A percentile compares a stretch with the other conserved stretches of the same genome.
These are phyloP conservation scores for Epinotia brunnichana DNA, from an alignment of 2,888 invertebrate genomes.

Conservation along the genomic window DNA sequence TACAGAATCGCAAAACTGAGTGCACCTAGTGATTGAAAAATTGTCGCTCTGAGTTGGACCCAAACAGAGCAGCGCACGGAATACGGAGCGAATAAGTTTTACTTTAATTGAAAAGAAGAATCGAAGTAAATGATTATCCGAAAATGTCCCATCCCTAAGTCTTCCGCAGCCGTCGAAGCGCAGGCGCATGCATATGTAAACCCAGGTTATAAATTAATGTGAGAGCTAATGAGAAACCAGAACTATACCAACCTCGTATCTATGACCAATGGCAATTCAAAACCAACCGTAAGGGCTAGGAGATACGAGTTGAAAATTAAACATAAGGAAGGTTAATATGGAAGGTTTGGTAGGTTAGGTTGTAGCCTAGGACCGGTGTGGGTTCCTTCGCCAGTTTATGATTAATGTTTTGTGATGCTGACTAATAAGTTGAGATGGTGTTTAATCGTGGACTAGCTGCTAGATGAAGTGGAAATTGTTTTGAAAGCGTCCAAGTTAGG, in stretches of 20 bases:
- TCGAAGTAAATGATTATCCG: not conserved
- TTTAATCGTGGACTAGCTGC: slow-evolving; percentile 6
- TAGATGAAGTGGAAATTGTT: not conserved
- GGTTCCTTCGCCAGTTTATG: slow-evolving; percentile 47
- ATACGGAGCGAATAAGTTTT: too few relatives aligned
- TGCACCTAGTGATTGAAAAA: too few relatives aligned
- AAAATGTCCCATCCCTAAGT: slow-evolving; percentile 34
- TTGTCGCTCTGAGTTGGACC: too few relatives aligned
- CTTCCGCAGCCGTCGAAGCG: slow-evolving; percentile 47
- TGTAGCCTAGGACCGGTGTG: slow-evolving; percentile 27
- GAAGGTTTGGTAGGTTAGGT: not conserved
- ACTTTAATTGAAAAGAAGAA: not conserved
- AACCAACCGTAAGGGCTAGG: not conserved
- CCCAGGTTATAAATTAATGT: slow-evolving; percentile 63
- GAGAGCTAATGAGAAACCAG: slow-evolving; percentile 63
- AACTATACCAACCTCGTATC: slow-evolving; percentile 5
- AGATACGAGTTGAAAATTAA: not conserved
- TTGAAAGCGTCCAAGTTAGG: not conserved
- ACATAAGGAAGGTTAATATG: not conserved
- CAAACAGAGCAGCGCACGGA: too few relatives aligned
- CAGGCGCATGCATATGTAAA: slow-evolving; percentile 64
- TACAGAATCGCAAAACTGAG: too few relatives aligned
- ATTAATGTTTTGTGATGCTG: slow-evolving; percentile 36
- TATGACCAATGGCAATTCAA: not conserved
- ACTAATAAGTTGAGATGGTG: slow-evolving; percentile 22